phyloP scores from a whole-genome alignment of 2,797 vertebrate genomes.

The Pangasius mekongensis region DNA sequence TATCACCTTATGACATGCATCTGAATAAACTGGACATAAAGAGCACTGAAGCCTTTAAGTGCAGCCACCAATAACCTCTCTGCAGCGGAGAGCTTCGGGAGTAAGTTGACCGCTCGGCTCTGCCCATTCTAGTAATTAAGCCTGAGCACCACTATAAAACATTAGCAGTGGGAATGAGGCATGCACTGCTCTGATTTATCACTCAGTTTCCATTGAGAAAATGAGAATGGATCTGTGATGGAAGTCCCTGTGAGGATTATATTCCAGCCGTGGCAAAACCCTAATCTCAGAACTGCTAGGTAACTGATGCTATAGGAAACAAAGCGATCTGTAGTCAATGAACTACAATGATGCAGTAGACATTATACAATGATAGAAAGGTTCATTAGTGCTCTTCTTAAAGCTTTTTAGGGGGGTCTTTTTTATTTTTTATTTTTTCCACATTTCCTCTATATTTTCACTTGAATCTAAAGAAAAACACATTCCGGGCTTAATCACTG shows the following conservation, averaged over 20 bases:
- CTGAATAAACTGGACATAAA: conserved; percentile 11
- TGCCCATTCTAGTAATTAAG: conserved; percentile 55
- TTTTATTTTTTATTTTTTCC: background rate
- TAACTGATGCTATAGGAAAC: conserved; percentile 24
- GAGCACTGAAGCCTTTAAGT: conserved; percentile 23
- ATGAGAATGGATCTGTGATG: conserved; percentile 55
- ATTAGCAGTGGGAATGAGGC: conserved; percentile 41
- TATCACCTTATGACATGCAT: background rate
- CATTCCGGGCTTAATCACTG: no score
- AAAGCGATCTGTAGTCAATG: background rate
- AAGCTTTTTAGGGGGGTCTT: background rate
- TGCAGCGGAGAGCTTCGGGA: conserved; percentile 27
- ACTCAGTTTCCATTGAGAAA: conserved; percentile 55
- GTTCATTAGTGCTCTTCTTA: background rate
- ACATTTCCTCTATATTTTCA: conserved; percentile 11
- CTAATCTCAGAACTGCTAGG: conserved; percentile 26
- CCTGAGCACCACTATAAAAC: conserved; percentile 55
- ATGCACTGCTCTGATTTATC: conserved; percentile 50
- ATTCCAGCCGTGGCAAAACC: conserved; percentile 11
- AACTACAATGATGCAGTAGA: background rate
- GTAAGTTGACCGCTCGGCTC: conserved; percentile 34
- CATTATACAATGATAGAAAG: background rate
- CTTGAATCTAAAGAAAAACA: background rate
- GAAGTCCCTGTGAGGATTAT: conserved; percentile 23
- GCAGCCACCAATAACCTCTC: conserved; percentile 2